Base-by-base conservation (phyloP, 2,113 vertebrate species). In the Pituophis catenifer region DNA sequence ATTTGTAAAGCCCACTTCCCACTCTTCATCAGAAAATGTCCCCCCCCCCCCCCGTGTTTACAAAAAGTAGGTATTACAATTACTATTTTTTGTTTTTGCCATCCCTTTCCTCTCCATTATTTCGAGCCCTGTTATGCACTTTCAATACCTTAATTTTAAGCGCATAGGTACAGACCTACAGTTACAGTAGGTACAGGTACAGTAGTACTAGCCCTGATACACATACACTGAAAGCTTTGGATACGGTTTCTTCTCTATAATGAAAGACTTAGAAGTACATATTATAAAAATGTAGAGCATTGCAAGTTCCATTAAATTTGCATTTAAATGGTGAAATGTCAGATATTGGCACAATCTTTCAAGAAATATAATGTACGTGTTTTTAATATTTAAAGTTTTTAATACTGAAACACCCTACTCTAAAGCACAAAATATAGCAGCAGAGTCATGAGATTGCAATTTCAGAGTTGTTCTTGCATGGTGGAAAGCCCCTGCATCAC, bases 391-490 rank as follows among this genome's bases (percentile, higher is more conserved):
- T 55, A 10, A 33, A 19, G 58, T 57, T 70, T 94, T 90, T 62
- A 92, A n/a, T 57, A 92, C 57, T 89, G 75, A 44, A 59, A 90
- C 65, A 81, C 89, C 59, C 94, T 90, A 75, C 95, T 95, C 19
- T 91, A 93, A 95, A 96, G 94, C 3, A 94, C 93, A 96, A n/a
- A 48, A 26, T 54, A 89, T 23, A 81, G 17, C 93, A 95, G 95
- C 95, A 95, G 91, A 96, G 96, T 94, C 93, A 93, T 95, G 95
- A 94, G 94, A 97, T 96, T 96, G 93, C 96, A 97, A 97, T 96
- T 98, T 98, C 97, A 98, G 96, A 97, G 98, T 95, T 97, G 97
- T 97, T 97, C 95, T 95, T 95, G 93, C 95, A 97, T 97, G 96
- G 94, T 95, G 93, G 87, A 97, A 97, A 94, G 91, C 90, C 97